Evolutionary conservation across 2,888 invertebrate genomes (phyloP).

Genomic region (Cataglyphis livida): DNA sequence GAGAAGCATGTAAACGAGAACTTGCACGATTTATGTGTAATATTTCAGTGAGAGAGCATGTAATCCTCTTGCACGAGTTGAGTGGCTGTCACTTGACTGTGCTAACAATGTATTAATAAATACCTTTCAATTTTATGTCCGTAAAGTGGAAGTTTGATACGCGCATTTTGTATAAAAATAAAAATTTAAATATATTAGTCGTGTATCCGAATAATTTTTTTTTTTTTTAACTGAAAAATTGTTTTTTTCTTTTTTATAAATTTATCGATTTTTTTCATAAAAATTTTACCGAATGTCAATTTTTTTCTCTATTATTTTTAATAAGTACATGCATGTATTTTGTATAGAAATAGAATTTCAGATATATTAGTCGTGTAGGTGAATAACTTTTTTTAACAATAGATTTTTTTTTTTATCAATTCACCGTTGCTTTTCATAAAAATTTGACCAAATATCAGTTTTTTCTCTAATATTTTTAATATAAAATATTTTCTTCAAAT

Average conservation of each 20-base stretch:
- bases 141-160: not conserved
- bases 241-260: not conserved
- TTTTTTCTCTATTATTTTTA: not conserved
- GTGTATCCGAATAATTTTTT: not conserved
- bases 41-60: constrained; percentile 43
- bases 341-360: not conserved
- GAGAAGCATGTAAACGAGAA: constrained; percentile 26
- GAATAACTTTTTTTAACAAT: not conserved
- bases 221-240: not conserved
- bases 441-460: not conserved
- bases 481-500: not conserved
- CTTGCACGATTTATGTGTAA: constrained; percentile 48
- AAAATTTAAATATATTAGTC: not conserved
- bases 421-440: not conserved
- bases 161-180: not conserved
- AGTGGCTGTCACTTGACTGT: constrained; percentile 64
- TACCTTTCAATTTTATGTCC: not conserved
- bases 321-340: too few species aligned
- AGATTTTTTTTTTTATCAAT: constrained; percentile 8
- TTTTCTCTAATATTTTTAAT: not conserved
- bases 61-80: constrained; percentile 66
- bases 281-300: not conserved
- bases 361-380: not conserved
- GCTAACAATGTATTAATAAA: constrained; percentile 46
- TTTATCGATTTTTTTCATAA: not conserved